Conservation (phyloP, 2,888 invertebrate species). For the Cheilosia urbana region DNA sequence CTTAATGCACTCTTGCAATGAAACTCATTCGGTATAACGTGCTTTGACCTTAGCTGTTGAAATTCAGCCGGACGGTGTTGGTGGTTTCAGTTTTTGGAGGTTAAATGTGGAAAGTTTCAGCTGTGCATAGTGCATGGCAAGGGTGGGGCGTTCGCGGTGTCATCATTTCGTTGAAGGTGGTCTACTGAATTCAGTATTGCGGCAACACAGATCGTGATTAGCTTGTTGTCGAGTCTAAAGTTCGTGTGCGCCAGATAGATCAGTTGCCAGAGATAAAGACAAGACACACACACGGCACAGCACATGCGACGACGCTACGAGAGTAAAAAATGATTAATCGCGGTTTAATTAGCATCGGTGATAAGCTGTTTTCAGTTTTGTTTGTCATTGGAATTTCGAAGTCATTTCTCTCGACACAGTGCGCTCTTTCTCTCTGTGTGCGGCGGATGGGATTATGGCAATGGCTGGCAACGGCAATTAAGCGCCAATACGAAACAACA, state of each 20-base stretch:
- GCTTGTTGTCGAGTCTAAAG: constrained; percentile 62
- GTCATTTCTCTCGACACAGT: constrained; percentile 43
- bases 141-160: constrained; percentile 53
- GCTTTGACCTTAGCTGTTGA: constrained; percentile 69
- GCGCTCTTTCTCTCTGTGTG: neutral
- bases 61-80: constrained; percentile 23
- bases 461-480: constrained; percentile 59
- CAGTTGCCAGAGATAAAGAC: constrained; percentile 19
- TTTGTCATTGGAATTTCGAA: constrained; percentile 64
- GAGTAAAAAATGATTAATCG: constrained; percentile 64
- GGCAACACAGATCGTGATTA: constrained; percentile 15
- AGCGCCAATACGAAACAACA: constrained; percentile 50
- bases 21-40: neutral
- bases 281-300: constrained; percentile 1
- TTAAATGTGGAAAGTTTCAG: constrained; percentile 41
- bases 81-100: constrained; percentile 41
- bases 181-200: constrained; percentile 14
- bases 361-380: constrained; percentile 57
- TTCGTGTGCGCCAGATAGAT: constrained; percentile 66
- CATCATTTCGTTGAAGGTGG: constrained; percentile 55
- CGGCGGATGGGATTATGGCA: constrained; percentile 10
- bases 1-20: constrained; percentile 9
- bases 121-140: constrained; percentile 26
- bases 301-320: neutral
- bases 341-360: constrained; percentile 69